These are phyloP conservation scores for Lasioglossum malachurum DNA, from an alignment of 2,888 invertebrate genomes.

Conservation along the genomic window DNA sequence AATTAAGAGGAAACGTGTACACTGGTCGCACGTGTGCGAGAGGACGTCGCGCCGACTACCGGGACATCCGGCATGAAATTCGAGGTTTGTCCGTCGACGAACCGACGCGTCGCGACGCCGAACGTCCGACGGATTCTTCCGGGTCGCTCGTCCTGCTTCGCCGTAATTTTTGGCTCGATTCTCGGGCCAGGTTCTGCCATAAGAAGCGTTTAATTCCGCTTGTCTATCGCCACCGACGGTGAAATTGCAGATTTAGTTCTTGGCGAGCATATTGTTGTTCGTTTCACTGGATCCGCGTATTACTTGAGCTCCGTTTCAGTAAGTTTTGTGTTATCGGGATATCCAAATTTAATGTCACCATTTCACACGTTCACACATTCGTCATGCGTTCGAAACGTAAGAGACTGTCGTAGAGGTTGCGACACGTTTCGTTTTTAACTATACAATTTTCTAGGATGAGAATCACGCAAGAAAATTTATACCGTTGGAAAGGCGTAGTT, in stretches of 20 bases:
- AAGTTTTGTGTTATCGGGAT: too few species aligned
- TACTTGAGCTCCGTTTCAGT: too few species aligned
- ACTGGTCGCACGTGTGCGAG: constrained; percentile 12
- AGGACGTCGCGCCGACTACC: constrained; percentile 23
- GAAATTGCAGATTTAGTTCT: constrained; percentile 5
- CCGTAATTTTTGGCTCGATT: background rate
- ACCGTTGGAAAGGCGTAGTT: too few species aligned
- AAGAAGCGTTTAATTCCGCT: background rate
- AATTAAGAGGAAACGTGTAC: constrained; percentile 54
- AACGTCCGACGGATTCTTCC: constrained; percentile 5
- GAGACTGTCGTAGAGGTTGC: too few species aligned
- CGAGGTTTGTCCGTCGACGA: constrained; percentile 10
- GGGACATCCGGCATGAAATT: constrained; percentile 29
- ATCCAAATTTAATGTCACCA: too few species aligned
- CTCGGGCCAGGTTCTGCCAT: background rate
- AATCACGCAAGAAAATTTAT: too few species aligned
- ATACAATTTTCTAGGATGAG: too few species aligned
- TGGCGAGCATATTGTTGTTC: background rate
- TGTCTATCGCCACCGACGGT: background rate
- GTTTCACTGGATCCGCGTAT: background rate
- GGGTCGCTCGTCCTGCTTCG: background rate
- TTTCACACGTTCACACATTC: too few species aligned
- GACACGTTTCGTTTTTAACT: too few species aligned
- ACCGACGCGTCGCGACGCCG: background rate
- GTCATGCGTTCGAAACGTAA: too few species aligned